phyloP scores from a whole-genome alignment of 2,888 invertebrate species.

The Ferdinandea cuprea region DNA sequence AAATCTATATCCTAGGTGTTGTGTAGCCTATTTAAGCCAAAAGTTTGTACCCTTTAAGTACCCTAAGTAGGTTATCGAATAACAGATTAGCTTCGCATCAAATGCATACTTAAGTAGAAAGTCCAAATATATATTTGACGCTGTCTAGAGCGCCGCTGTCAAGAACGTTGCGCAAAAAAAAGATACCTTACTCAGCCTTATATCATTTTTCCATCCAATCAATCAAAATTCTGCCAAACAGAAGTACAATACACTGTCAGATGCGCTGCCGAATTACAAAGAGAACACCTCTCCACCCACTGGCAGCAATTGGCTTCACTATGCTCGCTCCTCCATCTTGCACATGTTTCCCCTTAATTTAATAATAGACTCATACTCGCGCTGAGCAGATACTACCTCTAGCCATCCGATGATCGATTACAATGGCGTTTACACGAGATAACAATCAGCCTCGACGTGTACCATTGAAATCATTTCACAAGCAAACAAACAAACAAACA shows the following conservation, averaged over 20 bases:
- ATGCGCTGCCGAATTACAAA: conserved; percentile 22
- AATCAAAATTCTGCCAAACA: conserved; percentile 33
- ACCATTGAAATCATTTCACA: conserved; percentile 47
- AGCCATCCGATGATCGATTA: conserved; percentile 63
- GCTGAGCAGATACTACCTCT: neutral
- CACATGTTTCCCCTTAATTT: neutral
- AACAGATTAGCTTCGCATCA: too few relatives aligned
- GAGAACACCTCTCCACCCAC: conserved; percentile 17
- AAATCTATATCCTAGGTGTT: too few relatives aligned
- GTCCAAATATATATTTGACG: too few relatives aligned
- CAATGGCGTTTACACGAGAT: conserved; percentile 59
- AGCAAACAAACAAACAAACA: conserved; percentile 18
- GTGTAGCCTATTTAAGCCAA: too few relatives aligned
- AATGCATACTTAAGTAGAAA: too few relatives aligned
- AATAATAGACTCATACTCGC: conserved; percentile 22
- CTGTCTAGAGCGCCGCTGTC: too few relatives aligned
- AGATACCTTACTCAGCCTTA: too few relatives aligned
- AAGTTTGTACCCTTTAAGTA: too few relatives aligned
- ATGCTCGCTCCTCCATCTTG: neutral
- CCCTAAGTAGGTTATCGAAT: too few relatives aligned
- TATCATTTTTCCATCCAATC: neutral
- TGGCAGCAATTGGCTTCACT: neutral
- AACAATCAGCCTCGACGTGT: conserved; percentile 55
- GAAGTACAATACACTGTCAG: conserved; percentile 31
- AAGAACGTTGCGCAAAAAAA: too few relatives aligned